Base-by-base conservation (phyloP, 2,888 invertebrate genomes). In the Lasioglossum figueresi region DNA sequence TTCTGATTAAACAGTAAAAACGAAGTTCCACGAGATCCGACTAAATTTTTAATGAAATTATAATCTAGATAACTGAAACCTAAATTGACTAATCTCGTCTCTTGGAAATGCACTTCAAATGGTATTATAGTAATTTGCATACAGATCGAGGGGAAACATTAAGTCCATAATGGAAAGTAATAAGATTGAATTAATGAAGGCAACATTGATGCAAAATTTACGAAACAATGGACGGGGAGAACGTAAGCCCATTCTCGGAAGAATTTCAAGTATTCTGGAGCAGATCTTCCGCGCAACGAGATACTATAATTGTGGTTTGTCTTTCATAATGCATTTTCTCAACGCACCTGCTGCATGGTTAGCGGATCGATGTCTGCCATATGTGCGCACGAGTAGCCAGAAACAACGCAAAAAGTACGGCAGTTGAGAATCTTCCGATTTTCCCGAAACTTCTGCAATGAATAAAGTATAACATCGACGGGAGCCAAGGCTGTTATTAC, bases 361-460 rank as follows among this genome's bases (percentile, higher is more conserved):
- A 37, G 56, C 45, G 74, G 82, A 80, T 82, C 82, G 68, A 82
- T 82, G 80, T 10, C 52, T 59, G 37, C 66, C 82, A 80, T 82
- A 59, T 82, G 80, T 45, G 80, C 74, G 43, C 70, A 19, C 45
- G 43, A 56, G 63, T 14, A 40, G 40, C 72, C 40, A 52, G 79
- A 70, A 80, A 59, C 56, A 31, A 66, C 37, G 45, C 23, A 80
- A 80, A 74, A 80, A 75, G 31, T 80, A 48, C 37, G 34, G 27
- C 16, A 27, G n/a, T 5, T 14, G 74, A 45, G 23, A 75, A 27
- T 80, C 52, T 45, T 66, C 66, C 59, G 74, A 82, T 80, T 82
- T 74, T 66, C 27, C 23, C 37, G 19, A 37, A 82, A 82, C 68
- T 80, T 82, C 34, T 27, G 31, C 56, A 52, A 80, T 80, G 81